These are phyloP conservation scores for Cyprinodon tularosa DNA, from an alignment of 2,113 vertebrate genomes.

Conservation along the genomic window DNA sequence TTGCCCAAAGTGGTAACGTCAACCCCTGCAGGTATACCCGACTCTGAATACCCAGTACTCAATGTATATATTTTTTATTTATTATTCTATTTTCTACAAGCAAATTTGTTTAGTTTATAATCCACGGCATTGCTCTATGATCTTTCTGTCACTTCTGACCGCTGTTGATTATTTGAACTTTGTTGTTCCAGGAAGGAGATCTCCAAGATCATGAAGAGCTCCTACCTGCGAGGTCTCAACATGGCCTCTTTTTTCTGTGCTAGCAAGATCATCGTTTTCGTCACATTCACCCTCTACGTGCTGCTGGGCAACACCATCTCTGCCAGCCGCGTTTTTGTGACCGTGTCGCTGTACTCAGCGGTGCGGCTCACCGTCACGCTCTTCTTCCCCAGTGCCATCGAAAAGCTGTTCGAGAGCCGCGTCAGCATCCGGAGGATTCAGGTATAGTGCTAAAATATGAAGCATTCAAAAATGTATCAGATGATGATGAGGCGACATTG, in stretches of 20 bases:
- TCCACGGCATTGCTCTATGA: neutral
- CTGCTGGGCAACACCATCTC: slow-evolving; percentile 86
- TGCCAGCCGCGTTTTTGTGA: slow-evolving; percentile 90
- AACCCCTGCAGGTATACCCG: too few relatives aligned
- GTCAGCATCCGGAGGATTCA: slow-evolving; percentile 92
- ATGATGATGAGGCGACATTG: too few relatives aligned
- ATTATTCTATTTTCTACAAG: too few relatives aligned
- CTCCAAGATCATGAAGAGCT: slow-evolving; percentile 88
- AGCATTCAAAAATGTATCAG: neutral
- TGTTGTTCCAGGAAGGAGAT: slow-evolving; percentile 86
- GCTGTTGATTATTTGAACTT: neutral
- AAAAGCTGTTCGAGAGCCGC: slow-evolving; percentile 85
- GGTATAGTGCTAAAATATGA: slow-evolving; percentile 68
- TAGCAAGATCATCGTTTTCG: slow-evolving; percentile 92
- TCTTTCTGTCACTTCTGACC: neutral
- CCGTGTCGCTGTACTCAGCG: slow-evolving; percentile 85
- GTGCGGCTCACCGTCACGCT: slow-evolving; percentile 92
- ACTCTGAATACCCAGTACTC: too few relatives aligned
- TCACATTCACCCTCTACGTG: slow-evolving; percentile 90
- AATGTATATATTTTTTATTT: too few relatives aligned
- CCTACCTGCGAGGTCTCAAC: slow-evolving; percentile 93
- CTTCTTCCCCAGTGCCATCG: slow-evolving; percentile 92
- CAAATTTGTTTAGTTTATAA: too few relatives aligned
- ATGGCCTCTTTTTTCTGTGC: slow-evolving; percentile 92
- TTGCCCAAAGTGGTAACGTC: too few relatives aligned